phyloP scores from a whole-genome alignment of 2,797 vertebrate species.

The Neostethus bicornis region DNA sequence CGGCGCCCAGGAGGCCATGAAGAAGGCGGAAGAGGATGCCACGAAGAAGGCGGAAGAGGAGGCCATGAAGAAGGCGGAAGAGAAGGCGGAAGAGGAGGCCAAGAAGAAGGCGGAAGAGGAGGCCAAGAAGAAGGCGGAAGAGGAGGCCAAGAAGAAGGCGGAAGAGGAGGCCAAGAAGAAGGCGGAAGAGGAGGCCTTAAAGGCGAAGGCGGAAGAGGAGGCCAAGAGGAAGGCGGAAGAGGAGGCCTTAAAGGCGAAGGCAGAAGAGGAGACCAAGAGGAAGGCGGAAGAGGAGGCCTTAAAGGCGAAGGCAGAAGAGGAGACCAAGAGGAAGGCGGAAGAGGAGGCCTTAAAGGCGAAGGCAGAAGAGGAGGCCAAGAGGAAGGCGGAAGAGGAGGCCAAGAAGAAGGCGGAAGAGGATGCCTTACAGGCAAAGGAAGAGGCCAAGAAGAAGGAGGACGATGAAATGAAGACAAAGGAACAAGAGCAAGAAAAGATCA shows the following conservation, averaged over 20 bases:
- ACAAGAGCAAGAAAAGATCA: constrained; percentile 8
- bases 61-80: constrained; percentile 27
- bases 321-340: constrained; percentile 25
- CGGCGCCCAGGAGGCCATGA: constrained; percentile 17
- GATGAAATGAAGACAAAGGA: constrained; percentile 30
- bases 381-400: constrained; percentile 20
- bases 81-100: constrained; percentile 17
- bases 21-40: constrained; percentile 26
- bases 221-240: constrained; percentile 23
- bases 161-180: constrained; percentile 28
- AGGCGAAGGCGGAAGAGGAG: constrained; percentile 28
- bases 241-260: constrained; percentile 28
- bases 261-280: constrained; percentile 19
- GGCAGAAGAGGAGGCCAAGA: constrained; percentile 2
- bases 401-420: constrained; percentile 26
- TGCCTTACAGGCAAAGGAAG: constrained; percentile 23
- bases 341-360: constrained; percentile 30
- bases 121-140: constrained; percentile 22
- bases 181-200: constrained; percentile 20
- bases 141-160: constrained; percentile 23
- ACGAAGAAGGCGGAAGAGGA: constrained; percentile 26
- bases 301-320: constrained; percentile 32
- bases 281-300: constrained; percentile 31
- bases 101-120: constrained; percentile 26
- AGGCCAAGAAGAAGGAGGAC: constrained; percentile 27